phyloP scores from a whole-genome alignment of 2,888 invertebrate species.

The Linyphia triangularis region DNA sequence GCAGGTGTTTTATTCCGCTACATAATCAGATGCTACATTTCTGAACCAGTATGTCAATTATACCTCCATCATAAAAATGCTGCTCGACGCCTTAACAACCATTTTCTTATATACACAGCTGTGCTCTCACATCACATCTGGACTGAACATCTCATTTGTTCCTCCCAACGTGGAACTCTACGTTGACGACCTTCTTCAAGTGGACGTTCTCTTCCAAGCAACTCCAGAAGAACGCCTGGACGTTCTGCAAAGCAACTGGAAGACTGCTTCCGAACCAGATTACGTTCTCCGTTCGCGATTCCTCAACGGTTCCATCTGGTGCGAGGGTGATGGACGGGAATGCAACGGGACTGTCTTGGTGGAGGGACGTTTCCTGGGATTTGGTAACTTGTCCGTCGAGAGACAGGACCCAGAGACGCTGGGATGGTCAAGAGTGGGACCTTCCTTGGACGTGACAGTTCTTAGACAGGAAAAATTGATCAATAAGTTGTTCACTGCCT shows the following conservation, averaged over 20 bases:
- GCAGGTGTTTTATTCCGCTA: too few species aligned
- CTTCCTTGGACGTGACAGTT: conserved; percentile 5
- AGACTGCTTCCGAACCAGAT: not conserved
- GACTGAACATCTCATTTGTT: conserved; percentile 23
- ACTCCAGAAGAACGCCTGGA: not conserved
- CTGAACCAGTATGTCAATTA: too few species aligned
- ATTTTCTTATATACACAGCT: not conserved
- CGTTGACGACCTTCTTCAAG: conserved; percentile 16
- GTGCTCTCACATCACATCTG: not conserved
- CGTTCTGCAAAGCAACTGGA: conserved; percentile 14
- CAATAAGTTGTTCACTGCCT: conserved; percentile 72
- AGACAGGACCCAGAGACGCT: not conserved
- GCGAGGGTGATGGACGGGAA: not conserved
- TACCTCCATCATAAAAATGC: not conserved
- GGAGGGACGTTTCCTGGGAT: conserved; percentile 46
- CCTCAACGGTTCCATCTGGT: not conserved
- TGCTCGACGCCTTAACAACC: not conserved
- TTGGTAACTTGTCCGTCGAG: conserved; percentile 2
- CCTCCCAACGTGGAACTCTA: conserved; percentile 16
- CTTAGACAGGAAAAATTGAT: conserved; percentile 29
- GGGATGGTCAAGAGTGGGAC: not conserved
- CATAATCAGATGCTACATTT: too few species aligned
- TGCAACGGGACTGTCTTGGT: conserved; percentile 25
- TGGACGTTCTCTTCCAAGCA: conserved; percentile 6
- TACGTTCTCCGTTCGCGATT: conserved; percentile 8